Evolutionary conservation across 2,797 vertebrate genomes (phyloP).

Genomic region (Malurus splendens): DNA sequence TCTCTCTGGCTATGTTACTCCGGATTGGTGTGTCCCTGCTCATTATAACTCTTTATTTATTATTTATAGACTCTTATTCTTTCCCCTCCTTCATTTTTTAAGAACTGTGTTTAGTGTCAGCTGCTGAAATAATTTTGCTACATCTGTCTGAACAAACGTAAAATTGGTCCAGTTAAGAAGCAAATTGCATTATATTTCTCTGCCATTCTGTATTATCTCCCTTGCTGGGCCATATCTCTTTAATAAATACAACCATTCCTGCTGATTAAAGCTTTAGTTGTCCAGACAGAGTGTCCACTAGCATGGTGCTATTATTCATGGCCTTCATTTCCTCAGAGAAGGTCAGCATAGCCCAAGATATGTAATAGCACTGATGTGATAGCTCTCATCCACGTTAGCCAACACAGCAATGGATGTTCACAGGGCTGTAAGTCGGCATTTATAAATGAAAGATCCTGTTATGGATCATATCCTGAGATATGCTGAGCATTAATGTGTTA

Average conservation of each 20-base stretch:
- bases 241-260: neutral
- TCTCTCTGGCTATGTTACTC: conserved; percentile 37
- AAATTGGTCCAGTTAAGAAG: neutral
- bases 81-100: neutral
- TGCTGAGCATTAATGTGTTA: neutral
- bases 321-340: neutral
- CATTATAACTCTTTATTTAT: neutral
- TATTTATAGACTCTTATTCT: neutral
- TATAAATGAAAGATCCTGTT: neutral
- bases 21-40: conserved; percentile 40
- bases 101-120: neutral
- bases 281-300: neutral
- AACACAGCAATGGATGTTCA: neutral
- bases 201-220: neutral
- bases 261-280: neutral
- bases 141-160: neutral
- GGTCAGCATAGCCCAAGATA: neutral
- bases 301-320: neutral
- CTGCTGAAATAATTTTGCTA: conserved; percentile 11
- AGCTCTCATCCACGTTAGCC: neutral
- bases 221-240: neutral
- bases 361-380: neutral
- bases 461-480: neutral
- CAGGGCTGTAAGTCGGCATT: neutral
- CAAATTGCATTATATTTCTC: neutral